phyloP scores from a whole-genome alignment of 2,113 vertebrate species.

The Athene noctua region DNA sequence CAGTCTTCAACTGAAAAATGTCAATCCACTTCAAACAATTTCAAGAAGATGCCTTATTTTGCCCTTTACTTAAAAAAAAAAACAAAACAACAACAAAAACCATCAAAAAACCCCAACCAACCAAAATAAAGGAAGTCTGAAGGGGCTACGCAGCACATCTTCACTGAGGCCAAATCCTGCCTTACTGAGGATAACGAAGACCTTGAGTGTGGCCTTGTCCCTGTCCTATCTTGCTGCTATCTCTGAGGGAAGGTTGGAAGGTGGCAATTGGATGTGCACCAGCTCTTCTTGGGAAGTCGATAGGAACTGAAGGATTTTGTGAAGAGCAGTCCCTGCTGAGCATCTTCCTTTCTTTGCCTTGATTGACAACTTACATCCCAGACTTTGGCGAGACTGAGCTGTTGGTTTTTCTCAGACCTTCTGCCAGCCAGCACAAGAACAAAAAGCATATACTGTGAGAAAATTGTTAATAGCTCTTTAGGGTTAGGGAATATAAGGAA shows the following conservation, averaged over 20 bases:
- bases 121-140: background rate
- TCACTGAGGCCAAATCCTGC: background rate
- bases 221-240: background rate
- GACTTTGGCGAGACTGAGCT: background rate
- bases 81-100: background rate
- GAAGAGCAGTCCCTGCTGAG: background rate
- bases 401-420: background rate
- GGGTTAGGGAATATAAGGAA: background rate
- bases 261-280: background rate
- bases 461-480: background rate
- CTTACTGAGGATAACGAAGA: background rate
- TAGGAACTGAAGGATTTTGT: background rate
- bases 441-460: background rate
- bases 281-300: background rate
- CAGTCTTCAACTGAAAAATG: constrained; percentile 61
- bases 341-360: background rate
- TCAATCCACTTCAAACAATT: constrained; percentile 60
- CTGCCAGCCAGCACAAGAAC: background rate
- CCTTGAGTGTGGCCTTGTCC: background rate
- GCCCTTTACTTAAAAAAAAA: background rate
- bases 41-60: constrained; percentile 46
- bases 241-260: background rate
- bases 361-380: background rate
- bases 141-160: background rate
- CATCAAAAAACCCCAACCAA: too few relatives aligned